Conservation (phyloP, 2,888 invertebrate genomes). For the Altica lythri region DNA sequence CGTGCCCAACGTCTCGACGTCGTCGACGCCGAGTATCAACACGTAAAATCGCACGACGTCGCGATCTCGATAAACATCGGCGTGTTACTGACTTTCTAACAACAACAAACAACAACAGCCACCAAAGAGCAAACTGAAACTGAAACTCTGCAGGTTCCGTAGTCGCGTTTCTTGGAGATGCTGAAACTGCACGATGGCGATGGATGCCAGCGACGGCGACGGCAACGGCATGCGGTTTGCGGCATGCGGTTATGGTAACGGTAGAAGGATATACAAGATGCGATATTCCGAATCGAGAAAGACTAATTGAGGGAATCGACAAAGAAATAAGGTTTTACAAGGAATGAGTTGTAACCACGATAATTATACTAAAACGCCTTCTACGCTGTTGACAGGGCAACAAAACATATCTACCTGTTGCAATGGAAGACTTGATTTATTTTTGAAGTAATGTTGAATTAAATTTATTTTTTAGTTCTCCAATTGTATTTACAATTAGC, state of each 20-base stretch:
- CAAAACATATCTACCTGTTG: no score
- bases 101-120: conserved; percentile 10
- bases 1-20: conserved; percentile 21
- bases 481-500: no score
- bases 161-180: conserved; percentile 6
- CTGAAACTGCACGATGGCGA: conserved; percentile 11
- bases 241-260: conserved; percentile 17
- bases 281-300: conserved; percentile 12
- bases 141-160: neutral
- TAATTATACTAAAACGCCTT: no score
- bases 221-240: neutral
- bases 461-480: no score
- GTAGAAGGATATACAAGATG: conserved; percentile 16
- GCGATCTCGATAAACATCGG: conserved; percentile 18
- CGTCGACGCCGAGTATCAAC: conserved; percentile 24
- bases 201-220: conserved; percentile 7
- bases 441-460: no score
- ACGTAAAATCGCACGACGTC: no score
- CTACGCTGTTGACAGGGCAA: no score
- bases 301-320: conserved; percentile 29
- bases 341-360: no score
- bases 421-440: no score
- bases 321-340: conserved; percentile 24
- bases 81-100: conserved; percentile 17
- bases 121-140: conserved; percentile 6